These are phyloP conservation scores for Colaptes auratus DNA, from an alignment of 2,113 vertebrate species.

Conservation along the genomic window DNA sequence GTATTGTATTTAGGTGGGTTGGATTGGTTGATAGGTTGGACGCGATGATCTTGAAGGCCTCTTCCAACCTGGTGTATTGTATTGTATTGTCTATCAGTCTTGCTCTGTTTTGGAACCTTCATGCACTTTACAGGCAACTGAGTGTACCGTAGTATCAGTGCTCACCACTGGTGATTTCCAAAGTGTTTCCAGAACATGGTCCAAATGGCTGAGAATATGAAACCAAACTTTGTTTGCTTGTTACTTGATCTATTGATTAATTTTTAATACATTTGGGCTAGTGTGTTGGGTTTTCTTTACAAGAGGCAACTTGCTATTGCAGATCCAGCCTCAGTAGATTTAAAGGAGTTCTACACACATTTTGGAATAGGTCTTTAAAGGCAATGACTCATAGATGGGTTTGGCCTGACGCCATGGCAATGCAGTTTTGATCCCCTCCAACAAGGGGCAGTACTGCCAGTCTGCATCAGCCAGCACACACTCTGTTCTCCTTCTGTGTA, in stretches of 20 bases:
- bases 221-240: not conserved
- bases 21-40: too few relatives aligned
- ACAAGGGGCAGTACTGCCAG: not conserved
- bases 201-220: not conserved
- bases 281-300: not conserved
- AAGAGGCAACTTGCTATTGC: not conserved
- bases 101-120: not conserved
- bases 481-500: constrained; percentile 2
- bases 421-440: constrained; percentile 29
- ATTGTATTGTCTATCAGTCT: too few relatives aligned
- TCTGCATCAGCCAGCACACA: not conserved
- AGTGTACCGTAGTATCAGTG: not conserved
- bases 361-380: constrained; percentile 40
- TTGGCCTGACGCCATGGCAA: constrained; percentile 29
- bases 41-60: too few relatives aligned
- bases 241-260: not conserved
- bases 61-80: too few relatives aligned
- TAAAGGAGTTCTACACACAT: not conserved
- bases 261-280: not conserved
- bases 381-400: constrained; percentile 20
- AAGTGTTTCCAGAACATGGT: not conserved
- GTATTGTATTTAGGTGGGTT: too few relatives aligned
- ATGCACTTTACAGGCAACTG: not conserved
- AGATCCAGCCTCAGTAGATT: constrained; percentile 5
- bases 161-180: not conserved